Percentiles rank a stretch among this genome's conserved stretches.
phyloP scores from a whole-genome alignment of 2,888 invertebrate genomes.

The Drosophila longiperda region DNA sequence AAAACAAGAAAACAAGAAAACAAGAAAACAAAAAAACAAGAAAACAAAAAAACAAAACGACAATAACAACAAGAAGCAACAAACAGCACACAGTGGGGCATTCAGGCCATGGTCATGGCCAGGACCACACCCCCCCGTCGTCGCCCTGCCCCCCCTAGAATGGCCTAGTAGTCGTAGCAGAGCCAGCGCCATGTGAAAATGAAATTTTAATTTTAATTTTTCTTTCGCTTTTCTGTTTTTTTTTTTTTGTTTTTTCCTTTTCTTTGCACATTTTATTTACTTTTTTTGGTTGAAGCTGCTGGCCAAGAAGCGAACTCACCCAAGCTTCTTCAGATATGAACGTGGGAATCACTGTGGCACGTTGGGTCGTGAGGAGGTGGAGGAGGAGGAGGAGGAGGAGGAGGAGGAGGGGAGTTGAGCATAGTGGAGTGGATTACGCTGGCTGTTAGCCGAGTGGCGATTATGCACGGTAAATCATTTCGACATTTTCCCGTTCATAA shows the following conservation, averaged over 20 bases:
- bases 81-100: constrained; percentile 1
- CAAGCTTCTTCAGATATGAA: constrained; percentile 34
- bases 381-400: not conserved
- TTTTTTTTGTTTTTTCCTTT: constrained; percentile 21
- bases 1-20: too few species aligned
- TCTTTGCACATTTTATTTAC: constrained; percentile 22
- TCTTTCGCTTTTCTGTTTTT: constrained; percentile 24
- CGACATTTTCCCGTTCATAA: constrained; percentile 81
- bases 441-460: constrained; percentile 54
- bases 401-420: not conserved
- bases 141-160: not conserved
- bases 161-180: not conserved
- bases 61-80: not conserved
- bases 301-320: constrained; percentile 54
- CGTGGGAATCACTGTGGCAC: not conserved
- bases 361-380: not conserved
- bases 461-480: constrained; percentile 83
- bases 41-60: not conserved
- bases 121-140: not conserved
- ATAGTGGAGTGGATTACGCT: constrained; percentile 28
- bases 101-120: constrained; percentile 10
- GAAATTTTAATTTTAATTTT: constrained; percentile 76
- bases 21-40: not conserved
- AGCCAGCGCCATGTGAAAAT: constrained; percentile 53
- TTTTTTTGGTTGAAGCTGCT: constrained; percentile 13